phyloP scores from a whole-genome alignment of 2,113 vertebrate species.

The Lasiurus borealis region DNA sequence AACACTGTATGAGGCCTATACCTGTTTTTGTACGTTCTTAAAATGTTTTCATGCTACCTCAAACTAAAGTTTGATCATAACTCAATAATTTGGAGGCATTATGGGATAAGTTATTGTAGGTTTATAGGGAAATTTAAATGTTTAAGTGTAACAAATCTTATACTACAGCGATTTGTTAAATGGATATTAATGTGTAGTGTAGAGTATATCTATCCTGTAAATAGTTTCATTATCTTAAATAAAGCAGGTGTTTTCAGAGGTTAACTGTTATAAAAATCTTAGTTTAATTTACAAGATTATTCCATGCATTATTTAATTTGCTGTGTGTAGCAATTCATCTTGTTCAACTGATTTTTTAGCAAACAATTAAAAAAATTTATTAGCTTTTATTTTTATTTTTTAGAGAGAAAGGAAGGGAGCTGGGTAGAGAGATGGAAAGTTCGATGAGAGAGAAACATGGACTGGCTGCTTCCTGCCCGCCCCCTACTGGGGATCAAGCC shows the following conservation, averaged over 20 bases:
- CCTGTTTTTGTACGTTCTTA: slow-evolving; percentile 21
- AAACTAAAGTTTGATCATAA: slow-evolving; percentile 34
- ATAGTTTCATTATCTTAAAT: slow-evolving; percentile 19
- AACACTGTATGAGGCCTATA: neutral
- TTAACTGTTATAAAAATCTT: slow-evolving; percentile 21
- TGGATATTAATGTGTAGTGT: neutral
- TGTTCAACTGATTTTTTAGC: neutral
- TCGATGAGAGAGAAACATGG: too few species aligned
- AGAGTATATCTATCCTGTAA: neutral
- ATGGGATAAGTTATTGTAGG: slow-evolving; percentile 57
- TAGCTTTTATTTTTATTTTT: too few species aligned
- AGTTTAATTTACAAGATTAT: slow-evolving; percentile 50
- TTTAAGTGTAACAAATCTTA: slow-evolving; percentile 14
- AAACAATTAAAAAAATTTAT: neutral
- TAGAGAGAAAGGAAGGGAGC: too few species aligned
- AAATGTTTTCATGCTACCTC: slow-evolving; percentile 9
- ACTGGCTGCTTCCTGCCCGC: too few species aligned
- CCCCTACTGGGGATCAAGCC: too few species aligned
- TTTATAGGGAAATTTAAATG: slow-evolving; percentile 50
- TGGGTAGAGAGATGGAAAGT: too few species aligned
- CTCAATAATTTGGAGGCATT: slow-evolving; percentile 45
- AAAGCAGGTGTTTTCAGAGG: neutral
- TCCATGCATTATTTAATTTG: slow-evolving; percentile 6
- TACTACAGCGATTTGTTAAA: neutral
- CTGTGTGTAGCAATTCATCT: neutral